A percentile compares a stretch with the other conserved stretches of the same genome.
Evolutionary conservation across 2,113 vertebrate species (phyloP).

Genomic region (Alligator sinensis): DNA sequence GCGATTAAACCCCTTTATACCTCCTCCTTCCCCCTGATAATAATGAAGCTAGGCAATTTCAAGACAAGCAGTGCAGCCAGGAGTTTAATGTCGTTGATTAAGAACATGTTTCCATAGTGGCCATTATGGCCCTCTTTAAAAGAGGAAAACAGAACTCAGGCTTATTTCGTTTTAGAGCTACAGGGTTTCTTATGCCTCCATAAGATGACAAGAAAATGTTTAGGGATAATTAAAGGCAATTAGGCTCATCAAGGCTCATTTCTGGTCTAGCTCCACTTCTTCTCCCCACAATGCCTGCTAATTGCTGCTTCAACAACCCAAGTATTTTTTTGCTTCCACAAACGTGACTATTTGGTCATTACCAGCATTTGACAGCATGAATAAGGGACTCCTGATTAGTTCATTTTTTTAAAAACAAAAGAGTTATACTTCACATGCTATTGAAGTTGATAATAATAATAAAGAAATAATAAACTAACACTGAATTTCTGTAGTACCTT

Average conservation of each 20-base stretch:
- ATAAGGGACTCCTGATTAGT: conserved; percentile 63
- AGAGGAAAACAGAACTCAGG: conserved; percentile 77
- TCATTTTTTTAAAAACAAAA: conserved; percentile 23
- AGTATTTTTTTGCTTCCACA: conserved; percentile 66
- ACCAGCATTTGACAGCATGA: conserved; percentile 67
- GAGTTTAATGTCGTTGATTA: conserved; percentile 83
- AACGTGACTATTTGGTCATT: conserved; percentile 71
- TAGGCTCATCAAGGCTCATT: conserved; percentile 78
- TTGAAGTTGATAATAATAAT: conserved; percentile 43
- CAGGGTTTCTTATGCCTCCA: conserved; percentile 78
- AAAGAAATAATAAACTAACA: conserved; percentile 59
- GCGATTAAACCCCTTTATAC: conserved; percentile 71
- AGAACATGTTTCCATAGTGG: conserved; percentile 79
- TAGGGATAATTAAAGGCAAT: conserved; percentile 83
- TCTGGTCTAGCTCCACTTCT: conserved; percentile 62
- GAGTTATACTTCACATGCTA: conserved; percentile 42
- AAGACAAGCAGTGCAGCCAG: conserved; percentile 74
- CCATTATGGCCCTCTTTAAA: conserved; percentile 77
- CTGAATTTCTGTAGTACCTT: conserved; percentile 37
- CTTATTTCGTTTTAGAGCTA: conserved; percentile 80
- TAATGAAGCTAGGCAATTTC: conserved; percentile 80
- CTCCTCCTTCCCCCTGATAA: conserved; percentile 69
- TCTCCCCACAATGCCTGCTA: conserved; percentile 72
- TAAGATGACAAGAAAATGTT: conserved; percentile 78
- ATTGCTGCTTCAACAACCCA: conserved; percentile 76